Conservation (phyloP, 2,113 vertebrate genomes). For the Poecile atricapillus region DNA sequence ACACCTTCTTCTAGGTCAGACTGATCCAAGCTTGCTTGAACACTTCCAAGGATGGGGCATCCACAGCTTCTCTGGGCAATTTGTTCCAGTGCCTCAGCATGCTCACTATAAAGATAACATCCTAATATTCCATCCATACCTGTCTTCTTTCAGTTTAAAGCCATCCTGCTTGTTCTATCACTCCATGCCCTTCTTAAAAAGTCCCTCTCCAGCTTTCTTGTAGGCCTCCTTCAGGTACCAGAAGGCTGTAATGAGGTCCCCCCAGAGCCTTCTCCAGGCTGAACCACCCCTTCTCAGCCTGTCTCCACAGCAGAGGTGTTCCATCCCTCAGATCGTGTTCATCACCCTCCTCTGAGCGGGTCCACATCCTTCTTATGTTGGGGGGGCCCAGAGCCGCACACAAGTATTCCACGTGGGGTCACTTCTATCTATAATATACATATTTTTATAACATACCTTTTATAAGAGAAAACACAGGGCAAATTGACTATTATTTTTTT, state of each 20-base stretch:
- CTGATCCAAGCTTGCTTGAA: background rate
- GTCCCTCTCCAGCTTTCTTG: background rate
- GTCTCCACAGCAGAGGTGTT: background rate
- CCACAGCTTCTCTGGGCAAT: rapidly evolving
- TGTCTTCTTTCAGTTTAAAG: background rate
- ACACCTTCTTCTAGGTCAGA: background rate
- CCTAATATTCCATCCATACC: background rate
- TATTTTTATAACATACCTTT: background rate
- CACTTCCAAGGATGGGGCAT: background rate
- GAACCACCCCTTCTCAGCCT: background rate
- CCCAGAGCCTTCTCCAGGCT: too few species aligned
- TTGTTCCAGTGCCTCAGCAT: background rate
- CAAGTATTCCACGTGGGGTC: background rate
- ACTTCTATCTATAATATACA: background rate
- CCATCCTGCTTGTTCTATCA: too few species aligned
- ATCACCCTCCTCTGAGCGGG: background rate
- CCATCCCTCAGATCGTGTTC: background rate
- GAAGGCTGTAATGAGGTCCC: background rate
- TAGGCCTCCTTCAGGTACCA: background rate
- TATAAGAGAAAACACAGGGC: background rate
- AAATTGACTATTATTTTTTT: rapidly evolving
- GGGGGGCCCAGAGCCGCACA: background rate
- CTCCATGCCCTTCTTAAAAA: background rate
- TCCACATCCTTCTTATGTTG: background rate
- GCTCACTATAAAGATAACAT: background rate